Evolutionary conservation across 2,888 invertebrate species (phyloP).

Genomic region (Blastobasis lacticolella): DNA sequence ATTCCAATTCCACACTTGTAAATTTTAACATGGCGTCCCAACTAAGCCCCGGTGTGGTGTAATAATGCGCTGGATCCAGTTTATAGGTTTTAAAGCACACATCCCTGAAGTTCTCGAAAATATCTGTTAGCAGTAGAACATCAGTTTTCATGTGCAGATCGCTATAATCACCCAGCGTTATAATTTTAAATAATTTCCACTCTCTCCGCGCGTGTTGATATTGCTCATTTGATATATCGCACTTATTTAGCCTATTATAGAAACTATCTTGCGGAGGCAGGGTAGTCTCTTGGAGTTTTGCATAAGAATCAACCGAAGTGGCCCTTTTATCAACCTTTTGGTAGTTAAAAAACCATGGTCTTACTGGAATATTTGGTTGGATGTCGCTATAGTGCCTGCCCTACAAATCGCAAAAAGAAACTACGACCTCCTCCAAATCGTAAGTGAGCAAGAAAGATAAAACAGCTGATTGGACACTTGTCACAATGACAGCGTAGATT

Average conservation of each 20-base stretch:
- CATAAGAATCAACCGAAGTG: too few species aligned
- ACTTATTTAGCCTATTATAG: constrained; percentile 6
- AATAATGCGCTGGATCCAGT: constrained; percentile 12
- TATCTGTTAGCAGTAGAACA: constrained; percentile 8
- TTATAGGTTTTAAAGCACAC: constrained; percentile 7
- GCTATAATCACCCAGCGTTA: constrained; percentile 8
- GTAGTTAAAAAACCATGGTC: too few species aligned
- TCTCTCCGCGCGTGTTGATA: constrained; percentile 9
- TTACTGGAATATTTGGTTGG: too few species aligned
- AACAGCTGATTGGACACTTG: too few species aligned
- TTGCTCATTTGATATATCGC: constrained; percentile 1
- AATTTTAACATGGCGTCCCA: constrained; percentile 8
- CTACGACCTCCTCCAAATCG: too few species aligned
- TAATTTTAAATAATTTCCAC: constrained; percentile 8
- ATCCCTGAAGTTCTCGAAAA: constrained; percentile 12
- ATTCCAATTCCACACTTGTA: constrained; percentile 1
- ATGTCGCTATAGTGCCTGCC: too few species aligned
- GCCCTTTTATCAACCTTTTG: too few species aligned
- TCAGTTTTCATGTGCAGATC: constrained; percentile 12
- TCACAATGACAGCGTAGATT: too few species aligned
- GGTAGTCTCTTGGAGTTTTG: not conserved
- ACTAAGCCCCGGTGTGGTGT: constrained; percentile 2
- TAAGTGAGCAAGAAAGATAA: too few species aligned
- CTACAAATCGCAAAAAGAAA: too few species aligned
- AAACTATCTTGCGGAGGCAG: constrained; percentile 7